Conservation (phyloP, 2,113 vertebrate species). For the cattle (Bos taurus) region DNA sequence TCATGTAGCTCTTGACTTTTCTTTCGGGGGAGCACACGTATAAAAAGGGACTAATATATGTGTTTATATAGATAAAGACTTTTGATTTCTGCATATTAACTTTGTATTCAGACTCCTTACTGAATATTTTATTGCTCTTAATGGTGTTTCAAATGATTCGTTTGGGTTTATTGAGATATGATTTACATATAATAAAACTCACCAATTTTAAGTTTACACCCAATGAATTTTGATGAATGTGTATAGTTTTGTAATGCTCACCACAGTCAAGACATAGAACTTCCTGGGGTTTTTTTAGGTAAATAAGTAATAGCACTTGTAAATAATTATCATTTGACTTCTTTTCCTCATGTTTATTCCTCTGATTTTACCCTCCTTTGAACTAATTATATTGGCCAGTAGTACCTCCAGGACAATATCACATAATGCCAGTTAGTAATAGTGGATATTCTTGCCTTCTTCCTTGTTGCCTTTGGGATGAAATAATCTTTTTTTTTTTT, state of each 20-base stretch:
- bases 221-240: neutral
- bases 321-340: neutral
- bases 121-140: neutral
- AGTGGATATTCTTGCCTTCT: neutral
- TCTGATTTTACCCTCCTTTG: neutral
- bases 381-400: neutral
- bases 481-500: neutral
- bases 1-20: neutral
- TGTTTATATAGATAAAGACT: neutral
- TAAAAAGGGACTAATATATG: neutral
- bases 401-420: neutral
- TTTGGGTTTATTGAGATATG: neutral
- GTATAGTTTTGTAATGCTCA: neutral
- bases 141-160: neutral
- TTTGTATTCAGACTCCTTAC: neutral
- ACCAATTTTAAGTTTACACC: neutral
- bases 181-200: neutral
- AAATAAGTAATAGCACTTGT: neutral
- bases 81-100: neutral
- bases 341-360: neutral
- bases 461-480: neutral
- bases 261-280: neutral
- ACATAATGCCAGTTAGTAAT: neutral
- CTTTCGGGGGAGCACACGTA: rapidly evolving
- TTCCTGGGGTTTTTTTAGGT: neutral